Base-by-base conservation (phyloP, 2,888 invertebrate species). In the Slavum lentiscoides region DNA sequence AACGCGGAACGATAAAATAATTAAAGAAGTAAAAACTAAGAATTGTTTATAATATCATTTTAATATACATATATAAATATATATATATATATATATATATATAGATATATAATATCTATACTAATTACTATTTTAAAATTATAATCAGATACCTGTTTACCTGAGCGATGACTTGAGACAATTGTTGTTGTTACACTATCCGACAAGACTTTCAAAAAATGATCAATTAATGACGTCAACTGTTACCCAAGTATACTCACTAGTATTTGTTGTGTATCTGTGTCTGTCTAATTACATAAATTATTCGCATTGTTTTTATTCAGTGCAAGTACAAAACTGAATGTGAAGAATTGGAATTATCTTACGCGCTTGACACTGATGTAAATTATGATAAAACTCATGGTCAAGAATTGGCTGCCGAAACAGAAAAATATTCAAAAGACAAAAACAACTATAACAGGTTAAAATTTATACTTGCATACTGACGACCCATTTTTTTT, bases 111-210 rank as follows among this genome's bases (percentile, higher is more conserved):
- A n/a, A n/a, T n/a, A n/a, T n/a, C n/a, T n/a, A n/a, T n/a, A 55
- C 13, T 55, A 37, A 55, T 9, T 58, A 37, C 19, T 37, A 66
- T n/a, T 21, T 39, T 19, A 9, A 61, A 21, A 61, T 43, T 58
- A 9, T 64, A 82, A 43, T 43, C 23, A 80, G 77, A 43, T 80
- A 58, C 77, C 77, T 1, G 70, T 80, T 9, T 80, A 58, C 64
- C 64, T 80, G 17, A 64, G 77, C 13, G n/a, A 72, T 23, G 77
- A 80, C 58, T 15, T 70, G 39, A 62, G 70, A 64, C 15, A 80
- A 21, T 72, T 80, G 53, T 13, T 80, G 7, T 64, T 80, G n/a
- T 64, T 70, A 39, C 77, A 80, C 62, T 80, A 64, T 80, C 77
- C 77, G 19, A 80, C 77, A 0, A 80, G 77, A 70, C 19, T 80